Conservation (phyloP, 2,113 vertebrate species). For the Rattus rattus region DNA sequence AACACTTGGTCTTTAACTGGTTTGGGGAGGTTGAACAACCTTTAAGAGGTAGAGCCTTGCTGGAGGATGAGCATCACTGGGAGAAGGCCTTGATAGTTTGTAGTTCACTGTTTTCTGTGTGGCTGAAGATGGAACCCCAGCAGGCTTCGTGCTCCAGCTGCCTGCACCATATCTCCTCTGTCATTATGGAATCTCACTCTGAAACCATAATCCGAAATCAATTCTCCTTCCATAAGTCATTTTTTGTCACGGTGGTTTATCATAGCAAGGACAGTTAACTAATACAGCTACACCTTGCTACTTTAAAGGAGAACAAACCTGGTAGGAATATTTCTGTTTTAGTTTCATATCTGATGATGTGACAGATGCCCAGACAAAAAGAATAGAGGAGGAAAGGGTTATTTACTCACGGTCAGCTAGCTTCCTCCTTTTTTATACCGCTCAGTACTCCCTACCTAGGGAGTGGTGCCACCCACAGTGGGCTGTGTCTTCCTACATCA, state of each 20-base stretch:
- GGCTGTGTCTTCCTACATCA: background rate
- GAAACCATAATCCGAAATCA: background rate
- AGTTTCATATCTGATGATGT: no score
- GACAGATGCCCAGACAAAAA: background rate
- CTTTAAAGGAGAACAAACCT: slow-evolving; percentile 30
- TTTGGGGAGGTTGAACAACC: background rate
- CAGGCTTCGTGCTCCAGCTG: background rate
- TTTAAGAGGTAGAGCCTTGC: background rate
- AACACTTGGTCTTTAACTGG: background rate
- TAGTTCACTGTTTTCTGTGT: background rate
- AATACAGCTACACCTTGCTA: no score
- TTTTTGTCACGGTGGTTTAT: background rate
- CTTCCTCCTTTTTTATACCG: background rate
- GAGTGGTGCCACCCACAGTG: background rate
- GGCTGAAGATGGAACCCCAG: background rate
- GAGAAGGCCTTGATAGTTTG: background rate
- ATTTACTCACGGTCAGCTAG: background rate
- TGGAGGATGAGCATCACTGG: background rate
- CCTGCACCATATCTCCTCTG: background rate
- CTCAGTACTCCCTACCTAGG: background rate
- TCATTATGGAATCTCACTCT: background rate
- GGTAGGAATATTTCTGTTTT: background rate
- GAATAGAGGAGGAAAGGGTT: background rate
- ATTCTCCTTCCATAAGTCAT: background rate
- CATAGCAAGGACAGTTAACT: background rate